Base-by-base conservation (phyloP, 2,113 vertebrate species). In the Diadophis punctatus region DNA sequence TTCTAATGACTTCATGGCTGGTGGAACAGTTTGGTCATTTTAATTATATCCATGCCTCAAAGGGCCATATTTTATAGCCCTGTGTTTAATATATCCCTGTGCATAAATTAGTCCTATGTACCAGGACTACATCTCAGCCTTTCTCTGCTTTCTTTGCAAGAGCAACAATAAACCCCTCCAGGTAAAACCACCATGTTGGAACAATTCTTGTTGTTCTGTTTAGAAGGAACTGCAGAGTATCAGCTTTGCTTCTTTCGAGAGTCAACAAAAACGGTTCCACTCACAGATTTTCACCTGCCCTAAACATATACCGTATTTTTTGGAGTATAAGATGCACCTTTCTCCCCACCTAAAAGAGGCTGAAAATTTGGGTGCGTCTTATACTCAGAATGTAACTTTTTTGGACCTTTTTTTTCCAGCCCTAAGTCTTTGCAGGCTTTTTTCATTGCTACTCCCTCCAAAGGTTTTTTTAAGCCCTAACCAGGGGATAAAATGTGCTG, bases 1-100 rank as follows among this genome's bases (percentile, higher is more conserved):
- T n/a, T 53, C 7, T 90, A 90, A 90, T 25, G 49, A 74, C 51
- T 90, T 90, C 84, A n/a, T 46, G 58, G 92, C 34, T 68, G 23
- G 80, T 39, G 86, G 49, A 88, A 92, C n/a, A 30, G 48, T 92
- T 68, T 92, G 91, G 86, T 74, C 56, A 87, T 87, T 92, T 68
- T 92, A 92, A 92, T 91, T 91, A 91, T 88, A 88, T 46, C 56
- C 86, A 60, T 74, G 48, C 58, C 91, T 49, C 85, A 39, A 56
- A 88, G 51, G 80, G 22, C 39, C n/a, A 55, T 22, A 56, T 68
- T 90, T 91, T 88, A 91, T 84, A 52, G n/a, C 8, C 11, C 5
- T 30, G 27, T 34, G 23, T 16, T 91, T 68, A 90, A 55, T 34
- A 39, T 74, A 68, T 34, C 48, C 89, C 49, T 88, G 48, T 49